Base-by-base conservation (phyloP, 2,113 vertebrate genomes). In the Rhinoptilus africanus region DNA sequence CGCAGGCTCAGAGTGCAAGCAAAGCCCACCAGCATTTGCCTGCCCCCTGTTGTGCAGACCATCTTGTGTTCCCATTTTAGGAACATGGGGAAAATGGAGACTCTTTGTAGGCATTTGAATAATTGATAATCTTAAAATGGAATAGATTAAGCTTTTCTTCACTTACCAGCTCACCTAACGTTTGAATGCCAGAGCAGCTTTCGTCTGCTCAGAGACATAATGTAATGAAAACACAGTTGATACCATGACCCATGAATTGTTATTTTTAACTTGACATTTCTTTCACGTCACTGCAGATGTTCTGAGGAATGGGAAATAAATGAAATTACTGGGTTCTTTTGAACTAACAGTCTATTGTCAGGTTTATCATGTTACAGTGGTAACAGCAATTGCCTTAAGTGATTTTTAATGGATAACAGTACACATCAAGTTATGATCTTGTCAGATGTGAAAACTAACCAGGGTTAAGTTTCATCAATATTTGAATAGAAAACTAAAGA, bases 231-330 rank as follows among this genome's bases (percentile, higher is more conserved):
- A 75, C 85, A 48, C 60, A 83, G 76, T 72, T 80, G 92, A 89
- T 86, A 68, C 35, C 48, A 27, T 84, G 69, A 95, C 76, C 89
- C 82, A 43, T 24, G 85, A 97, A 96, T 89, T 96, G 87, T 76
- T 86, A 97, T 96, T 97, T 97, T 95, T 96, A 76, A 94, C 93
- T 96, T 97, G 84, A 96, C 95, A 85, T 96, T 98, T 97, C 92
- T 90, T 96, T 97, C 77, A 92, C 21, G 13, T 95, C 93, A 92
- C 81, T 93, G 63, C 66, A 79, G 77, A 96, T 96, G 62, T 95
- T 97, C 98, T 96, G 88, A 95, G 79, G 62, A 97, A 93, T 3
- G 6, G 17, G 71, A 67, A 41, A 79, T 76, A 97, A 95, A 97
- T 91, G n/a, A 82, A 97, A 96, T 95, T 80, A 85, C 62, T 47